Evolutionary conservation across 2,888 invertebrate species (phyloP).

Genomic region (Orthosia gothica): DNA sequence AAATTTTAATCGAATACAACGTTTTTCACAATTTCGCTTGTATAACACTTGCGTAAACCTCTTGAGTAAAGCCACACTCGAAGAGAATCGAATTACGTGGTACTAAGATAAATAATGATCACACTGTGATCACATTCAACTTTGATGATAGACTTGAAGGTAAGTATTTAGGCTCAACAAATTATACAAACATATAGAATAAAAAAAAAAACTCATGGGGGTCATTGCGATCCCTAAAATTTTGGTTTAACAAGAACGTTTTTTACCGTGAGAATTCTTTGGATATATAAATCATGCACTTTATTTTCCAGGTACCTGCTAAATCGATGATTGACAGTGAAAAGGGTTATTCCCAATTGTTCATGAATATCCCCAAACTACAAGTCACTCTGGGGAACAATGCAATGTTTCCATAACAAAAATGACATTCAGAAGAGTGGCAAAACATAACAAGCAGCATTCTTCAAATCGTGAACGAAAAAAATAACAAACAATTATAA

Average conservation of each 20-base stretch:
- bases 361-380: slow-evolving; percentile 3
- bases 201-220: not conserved
- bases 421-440: not conserved
- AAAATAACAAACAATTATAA: slow-evolving; percentile 27
- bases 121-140: slow-evolving; percentile 17
- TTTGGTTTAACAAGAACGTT: not conserved
- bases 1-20: not conserved
- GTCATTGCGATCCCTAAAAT: not conserved
- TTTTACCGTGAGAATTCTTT: not conserved
- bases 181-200: not conserved
- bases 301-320: not conserved
- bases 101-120: slow-evolving; percentile 32
- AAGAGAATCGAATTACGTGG: slow-evolving; percentile 8
- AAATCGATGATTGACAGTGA: not conserved
- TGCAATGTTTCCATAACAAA: slow-evolving; percentile 21
- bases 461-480: not conserved
- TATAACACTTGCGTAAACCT: slow-evolving; percentile 34
- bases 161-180: not conserved
- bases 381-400: slow-evolving; percentile 8
- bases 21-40: slow-evolving; percentile 16
- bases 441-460: slow-evolving; percentile 2
- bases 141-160: slow-evolving; percentile 2
- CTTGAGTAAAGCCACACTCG: slow-evolving; percentile 37
- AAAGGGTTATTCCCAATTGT: not conserved
- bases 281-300: not conserved